Conservation (phyloP, 2,113 vertebrate genomes). For the Larimichthys polyactis region DNA sequence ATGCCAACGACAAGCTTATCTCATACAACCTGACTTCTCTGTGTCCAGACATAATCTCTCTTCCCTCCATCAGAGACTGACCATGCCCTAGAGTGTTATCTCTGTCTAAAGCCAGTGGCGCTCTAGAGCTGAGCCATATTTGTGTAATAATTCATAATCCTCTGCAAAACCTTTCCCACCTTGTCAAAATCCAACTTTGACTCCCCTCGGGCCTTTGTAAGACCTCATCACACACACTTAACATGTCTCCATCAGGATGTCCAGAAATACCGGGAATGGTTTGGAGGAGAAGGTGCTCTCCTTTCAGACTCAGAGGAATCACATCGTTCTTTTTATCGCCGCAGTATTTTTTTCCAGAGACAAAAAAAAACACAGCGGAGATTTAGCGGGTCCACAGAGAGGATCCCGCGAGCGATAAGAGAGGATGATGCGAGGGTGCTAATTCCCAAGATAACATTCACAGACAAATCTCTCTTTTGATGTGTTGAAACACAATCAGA, state of each 20-base stretch:
- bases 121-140: slow-evolving; percentile 25
- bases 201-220: slow-evolving; percentile 31
- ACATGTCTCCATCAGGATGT: slow-evolving; percentile 29
- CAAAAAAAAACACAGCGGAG: slow-evolving; percentile 48
- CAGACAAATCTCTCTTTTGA: slow-evolving; percentile 77
- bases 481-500: slow-evolving; percentile 72
- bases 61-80: slow-evolving; percentile 23
- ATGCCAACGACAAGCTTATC: not conserved
- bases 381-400: slow-evolving; percentile 53
- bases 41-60: slow-evolving; percentile 11
- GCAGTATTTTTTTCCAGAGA: slow-evolving; percentile 35
- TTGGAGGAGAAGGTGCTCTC: slow-evolving; percentile 38
- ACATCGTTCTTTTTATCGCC: slow-evolving; percentile 46
- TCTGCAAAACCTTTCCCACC: slow-evolving; percentile 28
- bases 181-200: slow-evolving; percentile 46
- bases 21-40: not conserved
- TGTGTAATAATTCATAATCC: slow-evolving; percentile 71
- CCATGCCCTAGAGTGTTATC: slow-evolving; percentile 20
- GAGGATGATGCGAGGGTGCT: slow-evolving; percentile 64
- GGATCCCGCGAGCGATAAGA: slow-evolving; percentile 63
- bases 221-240: slow-evolving; percentile 43
- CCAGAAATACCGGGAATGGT: slow-evolving; percentile 24
- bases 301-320: slow-evolving; percentile 52
- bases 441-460: slow-evolving; percentile 78
- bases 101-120: slow-evolving; percentile 29